Evolutionary conservation across 2,797 vertebrate genomes (phyloP), one percentile per base, ranked within the genome.

Genomic region (Anniella stebbinsi): DNA sequence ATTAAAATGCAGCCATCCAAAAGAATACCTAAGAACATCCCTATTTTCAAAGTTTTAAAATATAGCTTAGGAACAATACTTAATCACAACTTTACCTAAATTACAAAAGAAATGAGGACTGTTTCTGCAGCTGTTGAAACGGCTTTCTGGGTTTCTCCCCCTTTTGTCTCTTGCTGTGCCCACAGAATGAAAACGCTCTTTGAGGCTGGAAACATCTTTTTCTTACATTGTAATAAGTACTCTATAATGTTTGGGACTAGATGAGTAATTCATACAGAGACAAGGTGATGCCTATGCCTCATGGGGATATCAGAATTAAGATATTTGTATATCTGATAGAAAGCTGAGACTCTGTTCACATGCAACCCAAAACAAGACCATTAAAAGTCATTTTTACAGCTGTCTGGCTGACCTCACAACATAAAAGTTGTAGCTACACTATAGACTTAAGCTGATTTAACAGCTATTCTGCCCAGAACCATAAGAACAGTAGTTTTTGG

Each of bases 71-170:
- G 13, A 82, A 73, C 28, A 72, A 76, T 51, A 69, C 25, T 84
- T 84, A 69, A 38, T 87, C n/a, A 76, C 54, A 77, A 89, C 33
- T 67, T 51, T 63, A 38, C 69, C 82, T 69, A 89, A 69, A 72
- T 51, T 21, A 54, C 41, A 89, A 36, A 77, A 89, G 70, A 69
- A 38, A 28, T 83, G 66, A 63, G 33, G 9, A 69, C 33, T 54
- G 30, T 15, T 57, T 48, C 78, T 78, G 82, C 82, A 78, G 82
- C 25, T 89, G 82, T 41, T 70, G 45, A 82, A 63, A 63, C 73
- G 28, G 45, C 51, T 33, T 28, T 63, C 10, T 54, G 45, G 67
- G 36, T 84, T 84, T 76, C 63, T 57, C 33, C 63, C 41, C 69
- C 82, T 85, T 60, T 67, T 84, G 45, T 38, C 25, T 77, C n/a